Evolutionary conservation across 2,113 vertebrate genomes (phyloP).

Genomic region (Odobenus rosmarus): DNA sequence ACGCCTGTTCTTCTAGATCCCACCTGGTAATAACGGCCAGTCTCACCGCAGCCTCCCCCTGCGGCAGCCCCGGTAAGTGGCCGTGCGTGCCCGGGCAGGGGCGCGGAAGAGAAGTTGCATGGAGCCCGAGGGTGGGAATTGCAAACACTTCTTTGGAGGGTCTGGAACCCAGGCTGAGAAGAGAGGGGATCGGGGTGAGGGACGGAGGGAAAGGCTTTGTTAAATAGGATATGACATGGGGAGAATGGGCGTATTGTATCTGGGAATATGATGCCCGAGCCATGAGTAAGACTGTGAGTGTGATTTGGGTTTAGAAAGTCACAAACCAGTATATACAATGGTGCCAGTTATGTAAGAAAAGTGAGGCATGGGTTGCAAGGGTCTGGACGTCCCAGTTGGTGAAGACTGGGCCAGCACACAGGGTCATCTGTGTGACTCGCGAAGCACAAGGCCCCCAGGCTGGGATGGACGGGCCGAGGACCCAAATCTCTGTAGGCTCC

Average conservation of each 20-base stretch:
- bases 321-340: fast-evolving
- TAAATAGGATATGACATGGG: fast-evolving
- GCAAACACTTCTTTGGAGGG: fast-evolving
- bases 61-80: constrained; percentile 83
- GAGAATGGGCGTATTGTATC: fast-evolving
- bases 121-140: fast-evolving
- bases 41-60: constrained; percentile 84
- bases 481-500: fast-evolving
- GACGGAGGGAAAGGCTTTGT: not conserved
- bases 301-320: not conserved
- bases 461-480: fast-evolving
- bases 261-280: fast-evolving
- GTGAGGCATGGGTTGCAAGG: fast-evolving
- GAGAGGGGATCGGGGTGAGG: not conserved
- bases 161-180: too few relatives aligned
- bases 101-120: fast-evolving
- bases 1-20: constrained; percentile 90
- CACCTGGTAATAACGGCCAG: constrained; percentile 91
- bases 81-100: fast-evolving
- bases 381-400: fast-evolving
- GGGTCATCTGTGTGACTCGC: not conserved
- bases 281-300: fast-evolving
- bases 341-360: fast-evolving
- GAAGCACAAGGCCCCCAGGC: not conserved
- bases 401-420: fast-evolving